These are phyloP conservation scores for Formicarius rufipectus DNA, from an alignment of 2,113 vertebrate species.

Conservation along the genomic window DNA sequence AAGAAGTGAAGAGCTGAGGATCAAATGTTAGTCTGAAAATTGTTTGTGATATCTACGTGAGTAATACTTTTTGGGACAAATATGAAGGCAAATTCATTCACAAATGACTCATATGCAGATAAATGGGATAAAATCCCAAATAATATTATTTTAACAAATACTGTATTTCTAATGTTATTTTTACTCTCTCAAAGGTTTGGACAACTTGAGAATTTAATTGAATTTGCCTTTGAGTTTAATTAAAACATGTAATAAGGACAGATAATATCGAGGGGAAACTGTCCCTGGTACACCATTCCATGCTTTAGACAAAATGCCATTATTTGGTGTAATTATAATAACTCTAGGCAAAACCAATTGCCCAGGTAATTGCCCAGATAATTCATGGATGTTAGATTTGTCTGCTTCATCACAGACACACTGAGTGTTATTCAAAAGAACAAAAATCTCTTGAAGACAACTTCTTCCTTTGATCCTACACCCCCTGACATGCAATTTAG, in stretches of 20 bases:
- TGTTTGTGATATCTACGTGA: neutral
- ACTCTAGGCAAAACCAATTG: neutral
- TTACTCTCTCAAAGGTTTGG: neutral
- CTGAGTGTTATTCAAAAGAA: neutral
- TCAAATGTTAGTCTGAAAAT: neutral
- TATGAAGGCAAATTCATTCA: neutral
- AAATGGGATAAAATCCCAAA: neutral
- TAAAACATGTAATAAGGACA: neutral
- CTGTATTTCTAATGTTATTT: neutral
- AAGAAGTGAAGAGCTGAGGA: neutral
- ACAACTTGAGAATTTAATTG: neutral
- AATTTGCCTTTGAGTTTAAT: neutral
- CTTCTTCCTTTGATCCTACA: neutral
- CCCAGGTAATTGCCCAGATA: neutral
- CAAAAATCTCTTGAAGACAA: neutral
- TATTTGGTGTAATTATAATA: neutral
- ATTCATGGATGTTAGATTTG: neutral
- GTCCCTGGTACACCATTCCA: neutral
- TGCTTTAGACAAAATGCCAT: neutral
- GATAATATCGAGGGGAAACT: neutral
- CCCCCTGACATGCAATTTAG: rapidly evolving
- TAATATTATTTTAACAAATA: neutral
- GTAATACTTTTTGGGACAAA: neutral
- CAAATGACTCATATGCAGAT: neutral
- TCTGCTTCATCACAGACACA: neutral